A percentile compares a stretch with the other conserved stretches of the same genome.
These are phyloP conservation scores for Halcyon badia DNA, from an alignment of 2,797 vertebrate species.

Conservation along the genomic window DNA sequence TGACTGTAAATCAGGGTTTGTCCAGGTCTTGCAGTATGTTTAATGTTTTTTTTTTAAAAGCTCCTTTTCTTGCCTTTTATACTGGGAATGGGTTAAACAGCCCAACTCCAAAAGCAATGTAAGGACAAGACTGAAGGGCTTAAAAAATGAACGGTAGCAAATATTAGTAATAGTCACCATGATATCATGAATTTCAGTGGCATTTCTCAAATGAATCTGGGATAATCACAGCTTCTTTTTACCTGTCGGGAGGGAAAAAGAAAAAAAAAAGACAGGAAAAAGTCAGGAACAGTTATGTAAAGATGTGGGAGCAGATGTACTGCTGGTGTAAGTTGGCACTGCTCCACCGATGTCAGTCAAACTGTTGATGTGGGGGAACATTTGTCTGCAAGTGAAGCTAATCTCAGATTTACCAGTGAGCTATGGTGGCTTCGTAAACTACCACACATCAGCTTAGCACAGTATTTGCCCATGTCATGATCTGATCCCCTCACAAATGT, in stretches of 20 bases:
- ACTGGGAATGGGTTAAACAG: neutral
- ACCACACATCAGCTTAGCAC: neutral
- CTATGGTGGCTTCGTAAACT: neutral
- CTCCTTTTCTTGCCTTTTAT: neutral
- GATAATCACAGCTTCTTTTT: conserved; percentile 6
- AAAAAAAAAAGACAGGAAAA: neutral
- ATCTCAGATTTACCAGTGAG: neutral
- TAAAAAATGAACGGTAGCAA: neutral
- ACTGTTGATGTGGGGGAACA: conserved; percentile 34
- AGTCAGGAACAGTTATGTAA: conserved; percentile 46
- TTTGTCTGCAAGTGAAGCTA: neutral
- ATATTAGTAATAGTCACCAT: neutral
- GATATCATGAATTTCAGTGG: neutral
- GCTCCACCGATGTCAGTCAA: conserved; percentile 18
- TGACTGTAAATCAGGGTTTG: conserved; percentile 41
- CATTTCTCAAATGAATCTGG: neutral
- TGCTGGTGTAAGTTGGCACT: conserved; percentile 33
- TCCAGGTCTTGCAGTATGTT: conserved; percentile 6
- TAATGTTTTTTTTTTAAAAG: neutral
- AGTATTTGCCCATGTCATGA: neutral
- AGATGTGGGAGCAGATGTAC: conserved; percentile 60
- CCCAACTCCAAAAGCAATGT: neutral
- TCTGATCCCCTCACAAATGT: neutral
- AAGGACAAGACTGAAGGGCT: neutral
- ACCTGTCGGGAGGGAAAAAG: neutral